phyloP scores from a whole-genome alignment of 2,113 vertebrate species.

The Nycticorax nycticorax region DNA sequence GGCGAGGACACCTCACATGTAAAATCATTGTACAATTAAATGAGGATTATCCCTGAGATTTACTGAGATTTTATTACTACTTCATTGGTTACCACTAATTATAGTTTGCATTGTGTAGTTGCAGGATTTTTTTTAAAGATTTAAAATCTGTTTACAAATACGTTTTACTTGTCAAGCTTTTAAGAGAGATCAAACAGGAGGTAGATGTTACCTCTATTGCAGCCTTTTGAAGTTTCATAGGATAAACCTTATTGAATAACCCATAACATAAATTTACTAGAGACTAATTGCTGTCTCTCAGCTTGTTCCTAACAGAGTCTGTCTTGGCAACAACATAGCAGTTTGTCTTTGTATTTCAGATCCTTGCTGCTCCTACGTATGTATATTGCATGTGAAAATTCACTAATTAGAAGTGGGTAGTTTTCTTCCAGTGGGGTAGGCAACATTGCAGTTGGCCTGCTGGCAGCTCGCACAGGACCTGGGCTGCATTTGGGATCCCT shows the following conservation, averaged over 20 bases:
- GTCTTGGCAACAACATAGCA: background rate
- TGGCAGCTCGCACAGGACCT: background rate
- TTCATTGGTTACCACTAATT: background rate
- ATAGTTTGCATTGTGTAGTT: background rate
- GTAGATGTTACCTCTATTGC: background rate
- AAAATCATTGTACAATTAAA: background rate
- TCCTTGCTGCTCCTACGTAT: background rate
- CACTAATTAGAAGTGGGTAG: background rate
- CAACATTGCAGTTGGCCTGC: background rate
- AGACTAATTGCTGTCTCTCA: background rate
- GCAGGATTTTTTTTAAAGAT: background rate
- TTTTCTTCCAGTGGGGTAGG: background rate
- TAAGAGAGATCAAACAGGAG: background rate
- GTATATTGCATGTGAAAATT: background rate
- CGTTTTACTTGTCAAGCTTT: background rate
- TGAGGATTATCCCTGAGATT: background rate
- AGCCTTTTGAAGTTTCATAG: background rate
- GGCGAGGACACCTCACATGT: background rate
- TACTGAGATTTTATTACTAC: background rate
- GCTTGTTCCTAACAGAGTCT: background rate
- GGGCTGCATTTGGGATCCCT: background rate
- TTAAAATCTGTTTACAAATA: background rate
- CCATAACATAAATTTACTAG: background rate
- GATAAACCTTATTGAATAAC: background rate
- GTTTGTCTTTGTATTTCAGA: background rate